Evolutionary conservation across 1,140 invertebrate genomes (phyloP), one percentile per base, ranked within the genome.

Genomic region (Agrypnia vestita): DNA sequence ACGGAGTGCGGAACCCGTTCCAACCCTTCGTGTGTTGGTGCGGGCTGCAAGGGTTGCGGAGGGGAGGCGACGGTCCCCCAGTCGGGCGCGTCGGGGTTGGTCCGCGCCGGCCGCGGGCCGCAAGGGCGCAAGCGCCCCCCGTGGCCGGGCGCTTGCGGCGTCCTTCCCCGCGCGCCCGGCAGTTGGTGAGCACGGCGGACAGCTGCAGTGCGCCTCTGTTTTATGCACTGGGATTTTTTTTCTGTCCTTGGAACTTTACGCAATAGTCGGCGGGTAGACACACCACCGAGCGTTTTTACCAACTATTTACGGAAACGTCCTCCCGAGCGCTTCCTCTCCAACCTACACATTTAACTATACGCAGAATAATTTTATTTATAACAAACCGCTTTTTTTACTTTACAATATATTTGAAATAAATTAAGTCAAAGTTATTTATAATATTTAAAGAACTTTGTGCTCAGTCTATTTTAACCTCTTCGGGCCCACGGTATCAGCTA

Each of bases 211-310:
- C 17, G 55, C 74, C 74, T 76, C 56, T 64, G 56, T 67, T 78
- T 78, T 67, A 78, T 73, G 59, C 74, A 76, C 56, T 76, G 56
- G 56, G 46, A 76, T 76, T 78, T 78, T 78, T 78, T 78, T 78
- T 44, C 49, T 21, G 76, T 78, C 76, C 76, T 78, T 78, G 76
- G 76, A 56, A 56, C 47, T 78, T 69, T 69, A 61, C 76, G 76
- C 76, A 78, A 78, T 56, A 64, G 76, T 73, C 53, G 69, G 69
- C 69, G 53, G 69, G 69, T 15, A 73, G 69, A 73, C 53, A 53
- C 25, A 35, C 15, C 25, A 35, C 15, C 15, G 13, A 51, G 51
- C 51, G 69, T 73, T 73, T 73, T 73, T 73, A 53, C n/a, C n/a
- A 19, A 35, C 73, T 53, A 43, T 61, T 61, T 53, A 75, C 71